Base-by-base conservation (phyloP, 2,888 invertebrate species). In the Parnassius apollo region DNA sequence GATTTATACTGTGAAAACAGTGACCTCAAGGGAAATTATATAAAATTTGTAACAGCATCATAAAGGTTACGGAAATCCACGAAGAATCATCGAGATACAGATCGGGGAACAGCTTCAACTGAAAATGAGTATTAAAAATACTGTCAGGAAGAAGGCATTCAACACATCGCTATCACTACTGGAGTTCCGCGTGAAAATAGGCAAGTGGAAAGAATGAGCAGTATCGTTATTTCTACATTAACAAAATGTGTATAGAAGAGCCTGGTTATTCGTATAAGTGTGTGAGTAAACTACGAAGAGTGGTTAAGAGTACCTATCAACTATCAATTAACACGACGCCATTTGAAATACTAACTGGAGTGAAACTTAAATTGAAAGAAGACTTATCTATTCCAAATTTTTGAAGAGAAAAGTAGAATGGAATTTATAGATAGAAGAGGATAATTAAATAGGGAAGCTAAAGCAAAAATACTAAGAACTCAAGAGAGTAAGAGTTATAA, bases 1-100 rank as follows among this genome's bases (percentile, higher is more conserved):
- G 78, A 12, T 83, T 0, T 82, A 73, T 60, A 80, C 81, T 1
- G 69, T 72, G 3, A 80, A 80, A 56, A 68, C 75, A 2, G 67
- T 71, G 12, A 68, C 69, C 0, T 62, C 79, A 2, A 68, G 70
- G 22, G 80, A 85, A 59, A 75, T 70, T 0, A 49, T 84, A 9
- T 42, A 69, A 1, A 79, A 75, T 63, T 52, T 82, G 1, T 61
- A 62, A 7, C 22, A 65, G 2, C 79, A 80, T 35, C 76, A 77
- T 50, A 55, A 63, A 48, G 51, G 50, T 42, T 56, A 51, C 46
- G 63, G 63, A 25, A 63, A 63, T 35, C 59, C 46, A 13, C 25
- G 12, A 2, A 54, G 63, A 55, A 63, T 63, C 2, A 56, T n/a
- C n/a, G n/a, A n/a, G n/a, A 59, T 10, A 59, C 50, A 45, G 59